These are phyloP conservation scores for Cyprinodon tularosa DNA, from an alignment of 2,113 vertebrate species.

Conservation along the genomic window DNA sequence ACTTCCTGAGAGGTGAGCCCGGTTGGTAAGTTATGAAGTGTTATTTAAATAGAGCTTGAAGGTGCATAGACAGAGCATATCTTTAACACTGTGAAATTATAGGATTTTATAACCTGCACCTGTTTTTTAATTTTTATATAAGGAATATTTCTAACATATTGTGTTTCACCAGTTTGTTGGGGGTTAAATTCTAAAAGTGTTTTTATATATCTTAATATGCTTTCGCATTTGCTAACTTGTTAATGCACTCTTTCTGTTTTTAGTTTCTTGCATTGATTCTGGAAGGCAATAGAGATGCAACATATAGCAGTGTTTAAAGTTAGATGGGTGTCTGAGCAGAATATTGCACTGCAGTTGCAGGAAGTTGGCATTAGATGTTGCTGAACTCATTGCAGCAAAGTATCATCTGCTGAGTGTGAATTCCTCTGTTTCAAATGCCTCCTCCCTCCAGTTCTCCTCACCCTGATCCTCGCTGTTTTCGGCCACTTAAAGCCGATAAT, in stretches of 20 bases:
- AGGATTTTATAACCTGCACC: not conserved
- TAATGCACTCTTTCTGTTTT: not conserved
- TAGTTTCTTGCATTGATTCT: not conserved
- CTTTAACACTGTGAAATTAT: not conserved
- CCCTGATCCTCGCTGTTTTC: slow-evolving; percentile 88
- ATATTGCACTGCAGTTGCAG: not conserved
- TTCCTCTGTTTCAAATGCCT: slow-evolving; percentile 10
- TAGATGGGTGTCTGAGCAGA: not conserved
- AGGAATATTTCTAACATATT: not conserved
- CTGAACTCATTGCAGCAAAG: not conserved
- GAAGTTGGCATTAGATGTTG: not conserved
- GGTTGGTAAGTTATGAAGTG: too few species aligned
- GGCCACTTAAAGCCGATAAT: slow-evolving; percentile 93
- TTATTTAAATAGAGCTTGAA: too few species aligned
- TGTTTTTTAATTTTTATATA: not conserved
- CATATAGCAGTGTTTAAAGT: not conserved
- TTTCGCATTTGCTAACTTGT: not conserved
- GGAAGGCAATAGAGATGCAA: not conserved
- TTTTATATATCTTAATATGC: not conserved
- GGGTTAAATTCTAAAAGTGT: too few species aligned
- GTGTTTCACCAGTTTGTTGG: not conserved
- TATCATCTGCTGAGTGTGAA: not conserved
- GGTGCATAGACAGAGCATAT: too few species aligned
- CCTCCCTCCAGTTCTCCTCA: slow-evolving; percentile 41
- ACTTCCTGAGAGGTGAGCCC: too few species aligned